Percentiles rank a stretch among this genome's conserved stretches.
Conservation (phyloP, 2,888 invertebrate species). For the Nycteola revayana region DNA sequence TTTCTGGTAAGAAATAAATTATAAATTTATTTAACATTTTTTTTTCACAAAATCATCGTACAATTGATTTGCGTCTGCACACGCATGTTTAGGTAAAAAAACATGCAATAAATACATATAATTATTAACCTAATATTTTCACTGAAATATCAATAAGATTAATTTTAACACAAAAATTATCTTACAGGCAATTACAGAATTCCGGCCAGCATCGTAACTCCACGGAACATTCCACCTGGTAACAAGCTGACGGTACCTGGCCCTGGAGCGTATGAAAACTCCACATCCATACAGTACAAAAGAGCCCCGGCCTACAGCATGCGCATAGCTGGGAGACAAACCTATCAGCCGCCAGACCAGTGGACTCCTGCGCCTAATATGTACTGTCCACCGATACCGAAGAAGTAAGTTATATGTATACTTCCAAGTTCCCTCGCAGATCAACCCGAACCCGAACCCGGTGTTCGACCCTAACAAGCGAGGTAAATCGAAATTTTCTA, state of each 20-base stretch:
- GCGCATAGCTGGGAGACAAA: conserved; percentile 44
- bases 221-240: conserved; percentile 34
- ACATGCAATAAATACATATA: too few species aligned
- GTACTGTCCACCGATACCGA: conserved; percentile 55
- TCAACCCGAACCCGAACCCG: too few species aligned
- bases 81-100: too few species aligned
- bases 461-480: too few species aligned
- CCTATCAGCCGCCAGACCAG: conserved; percentile 50
- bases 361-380: conserved; percentile 71
- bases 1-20: too few species aligned
- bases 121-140: too few species aligned
- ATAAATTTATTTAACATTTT: too few species aligned
- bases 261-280: conserved; percentile 49
- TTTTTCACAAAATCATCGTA: too few species aligned
- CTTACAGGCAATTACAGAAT: conserved; percentile 42
- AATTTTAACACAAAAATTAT: background rate
- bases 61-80: too few species aligned
- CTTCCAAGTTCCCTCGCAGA: too few species aligned
- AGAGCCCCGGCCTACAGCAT: conserved; percentile 54
- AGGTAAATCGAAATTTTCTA: too few species aligned
- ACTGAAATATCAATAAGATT: background rate
- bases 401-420: conserved; percentile 35
- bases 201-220: conserved; percentile 49
- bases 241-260: conserved; percentile 46
- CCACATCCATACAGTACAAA: conserved; percentile 31